phyloP scores from a whole-genome alignment of 1,140 invertebrate species.

The Drosophila simulans region DNA sequence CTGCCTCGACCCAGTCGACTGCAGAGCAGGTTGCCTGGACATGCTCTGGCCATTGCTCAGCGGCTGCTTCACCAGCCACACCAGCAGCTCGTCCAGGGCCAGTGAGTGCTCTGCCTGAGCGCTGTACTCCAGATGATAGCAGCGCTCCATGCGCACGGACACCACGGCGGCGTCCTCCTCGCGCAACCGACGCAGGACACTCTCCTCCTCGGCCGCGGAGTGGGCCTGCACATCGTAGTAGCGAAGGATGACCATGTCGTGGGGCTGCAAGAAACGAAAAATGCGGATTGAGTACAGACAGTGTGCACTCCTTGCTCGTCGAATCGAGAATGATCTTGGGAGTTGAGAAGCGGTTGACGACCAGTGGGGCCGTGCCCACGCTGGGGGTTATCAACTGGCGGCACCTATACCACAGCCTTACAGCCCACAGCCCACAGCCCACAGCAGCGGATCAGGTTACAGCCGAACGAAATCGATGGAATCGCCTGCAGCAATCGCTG shows the following conservation, averaged over 20 bases:
- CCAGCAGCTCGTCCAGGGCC: constrained; percentile 87
- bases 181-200: constrained; percentile 48
- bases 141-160: constrained; percentile 89
- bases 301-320: constrained; percentile 20
- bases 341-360: constrained; percentile 54
- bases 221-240: constrained; percentile 61
- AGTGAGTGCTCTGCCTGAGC: constrained; percentile 75
- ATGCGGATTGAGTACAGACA: constrained; percentile 5
- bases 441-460: constrained; percentile 60
- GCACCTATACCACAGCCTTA: constrained; percentile 29
- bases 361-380: constrained; percentile 30
- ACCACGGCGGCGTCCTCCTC: constrained; percentile 17
- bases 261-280: constrained; percentile 32
- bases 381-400: constrained; percentile 65
- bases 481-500: constrained; percentile 41
- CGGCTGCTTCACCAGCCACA: constrained; percentile 89
- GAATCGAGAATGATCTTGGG: constrained; percentile 38
- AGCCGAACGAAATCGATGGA: constrained; percentile 12
- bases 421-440: neutral
- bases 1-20: constrained; percentile 8
- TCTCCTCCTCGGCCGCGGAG: constrained; percentile 44
- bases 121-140: constrained; percentile 90
- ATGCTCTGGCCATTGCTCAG: constrained; percentile 86
- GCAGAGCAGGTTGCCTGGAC: constrained; percentile 84
- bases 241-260: constrained; percentile 66